Evolutionary conservation across 2,888 invertebrate species (phyloP), one percentile per base, ranked within the genome.

Genomic region (Hylaea fasciaria): DNA sequence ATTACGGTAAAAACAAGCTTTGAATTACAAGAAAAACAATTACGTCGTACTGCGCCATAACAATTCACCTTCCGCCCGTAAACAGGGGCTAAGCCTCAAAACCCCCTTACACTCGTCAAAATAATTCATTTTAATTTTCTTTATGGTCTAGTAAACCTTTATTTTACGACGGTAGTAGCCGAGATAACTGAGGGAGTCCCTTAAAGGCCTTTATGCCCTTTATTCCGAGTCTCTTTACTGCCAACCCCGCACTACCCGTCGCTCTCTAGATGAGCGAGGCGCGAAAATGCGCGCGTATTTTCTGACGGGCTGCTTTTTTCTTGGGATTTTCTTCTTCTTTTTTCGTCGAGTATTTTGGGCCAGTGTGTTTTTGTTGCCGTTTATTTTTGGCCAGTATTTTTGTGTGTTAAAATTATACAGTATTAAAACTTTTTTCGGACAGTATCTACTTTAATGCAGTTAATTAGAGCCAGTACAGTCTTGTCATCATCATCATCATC

Each of bases 91-190:
- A 72, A 77, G 57, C 54, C 57, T 59, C 55, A 45, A 49, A 57
- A 47, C 64, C 83, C 83, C 84, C 82, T 78, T 77, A 81, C 81
- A 84, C 90, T 91, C 92, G 92, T 91, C 92, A 92, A 91, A 92
- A 92, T 92, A 92, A 92, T 91, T 92, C 92, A 92, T 92, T 92
- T 91, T 92, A 91, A 92, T 92, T 92, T 91, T 91, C 91, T 91
- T 91, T 92, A 92, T 90, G 88, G 85, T 81, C 87, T 82, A 90
- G 87, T 92, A 91, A 92, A 92, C 89, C 91, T 91, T 91, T 91
- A 92, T 92, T 92, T 92, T 92, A 92, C 88, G 89, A 84, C 77
- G 81, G 77, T 77, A 82, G 81, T 82, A 79, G 83, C 80, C 81
- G 83, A 90, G 91, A 92, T 92, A 91, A 90, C 85, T 82, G 84